Base-by-base conservation (phyloP, 2,888 invertebrate species). In the Eugnorisma glareosa region DNA sequence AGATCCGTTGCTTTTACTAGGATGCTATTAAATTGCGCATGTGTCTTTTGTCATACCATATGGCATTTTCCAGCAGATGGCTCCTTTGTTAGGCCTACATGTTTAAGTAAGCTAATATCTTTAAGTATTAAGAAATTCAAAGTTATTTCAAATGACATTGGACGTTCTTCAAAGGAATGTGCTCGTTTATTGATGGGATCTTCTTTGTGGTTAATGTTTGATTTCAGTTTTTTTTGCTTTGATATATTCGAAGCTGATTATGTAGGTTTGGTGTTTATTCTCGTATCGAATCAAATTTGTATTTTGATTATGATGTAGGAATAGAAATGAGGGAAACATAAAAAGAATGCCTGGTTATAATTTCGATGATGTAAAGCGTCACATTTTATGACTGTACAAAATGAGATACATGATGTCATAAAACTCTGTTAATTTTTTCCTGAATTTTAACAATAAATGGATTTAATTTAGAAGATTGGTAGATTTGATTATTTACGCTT, bases 21-120 rank as follows among this genome's bases (percentile, higher is more conserved):
- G 94, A 95, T 92, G 95, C 95, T 96, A 96, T 96, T 96, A 96
- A 96, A 96, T 96, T 96, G 96, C 96, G 96, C 95, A 94, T 95
- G 90, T 92, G 88, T 91, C 96, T 93, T 96, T 96, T 96, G 96
- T 96, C 89, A 87, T 88, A 88, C 93, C 96, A 96, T 93, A 96
- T 96, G 96, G 95, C 92, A 93, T 95, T 96, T 95, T 95, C 93
- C 92, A 94, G 92, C 95, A 96, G 96, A 95, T 96, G 96, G 94
- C 85, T 93, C 93, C 90, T 93, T 95, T 95, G 94, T 94, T 84
- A 86, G 89, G 88, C 88, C 87, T 90, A 88, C 90, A 90, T 93
- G 89, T 91, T 91, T 90, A 82, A 91, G 91, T 91, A 93, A 93
- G 91, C 91, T 91, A 92, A 93, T 92, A 92, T 91, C 86, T 89